Percentiles rank a stretch among this genome's conserved stretches.
Conservation (phyloP, 2,797 vertebrate genomes). For the Pteronotus mesoamericanus region DNA sequence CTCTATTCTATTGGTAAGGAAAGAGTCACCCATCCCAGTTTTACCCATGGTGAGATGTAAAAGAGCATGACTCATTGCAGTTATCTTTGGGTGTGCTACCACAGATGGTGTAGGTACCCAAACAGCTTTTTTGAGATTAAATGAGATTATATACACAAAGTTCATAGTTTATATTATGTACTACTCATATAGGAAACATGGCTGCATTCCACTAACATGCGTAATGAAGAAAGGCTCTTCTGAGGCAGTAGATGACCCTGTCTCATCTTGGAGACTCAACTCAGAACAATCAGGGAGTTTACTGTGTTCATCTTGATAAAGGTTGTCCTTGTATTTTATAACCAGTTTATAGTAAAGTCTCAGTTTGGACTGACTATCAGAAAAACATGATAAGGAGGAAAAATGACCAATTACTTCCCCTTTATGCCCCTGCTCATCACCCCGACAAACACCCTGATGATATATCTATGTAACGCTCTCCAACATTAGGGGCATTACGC, state of each 20-base stretch:
- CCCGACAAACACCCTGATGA: not conserved
- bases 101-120: not conserved
- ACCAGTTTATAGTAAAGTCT: not conserved
- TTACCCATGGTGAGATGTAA: not conserved
- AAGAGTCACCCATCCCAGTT: not conserved
- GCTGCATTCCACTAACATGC: not conserved
- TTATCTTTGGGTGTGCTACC: not conserved
- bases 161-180: not conserved
- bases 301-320: not conserved
- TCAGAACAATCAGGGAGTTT: not conserved
- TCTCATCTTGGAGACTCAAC: not conserved
- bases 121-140: not conserved
- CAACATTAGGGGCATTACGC: not conserved
- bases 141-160: not conserved
- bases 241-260: not conserved
- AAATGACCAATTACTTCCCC: not conserved
- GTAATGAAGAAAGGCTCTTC: not conserved
- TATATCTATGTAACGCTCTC: not conserved
- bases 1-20: not conserved
- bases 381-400: not conserved
- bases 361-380: not conserved
- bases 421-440: not conserved
- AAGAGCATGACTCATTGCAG: not conserved
- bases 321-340: not conserved
- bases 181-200: not conserved